phyloP scores from a whole-genome alignment of 2,113 vertebrate species.

The Syrmaticus mikado region DNA sequence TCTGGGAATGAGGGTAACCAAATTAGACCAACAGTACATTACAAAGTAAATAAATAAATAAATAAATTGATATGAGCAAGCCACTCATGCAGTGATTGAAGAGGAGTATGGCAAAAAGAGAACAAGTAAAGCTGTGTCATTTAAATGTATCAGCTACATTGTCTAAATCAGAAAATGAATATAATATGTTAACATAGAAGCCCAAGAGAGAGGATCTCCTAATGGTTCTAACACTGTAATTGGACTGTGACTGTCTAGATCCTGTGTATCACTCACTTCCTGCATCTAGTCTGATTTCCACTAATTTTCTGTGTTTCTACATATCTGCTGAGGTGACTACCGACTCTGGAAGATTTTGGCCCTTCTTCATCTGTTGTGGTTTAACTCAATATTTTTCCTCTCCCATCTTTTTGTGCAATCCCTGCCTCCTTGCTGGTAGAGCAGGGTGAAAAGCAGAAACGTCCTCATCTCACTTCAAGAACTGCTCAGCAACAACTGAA shows the following conservation, averaged over 20 bases:
- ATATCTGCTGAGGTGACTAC: background rate
- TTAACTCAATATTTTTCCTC: background rate
- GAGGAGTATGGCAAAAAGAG: background rate
- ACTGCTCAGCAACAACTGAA: background rate
- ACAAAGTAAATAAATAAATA: background rate
- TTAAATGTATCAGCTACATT: background rate
- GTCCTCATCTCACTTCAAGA: background rate
- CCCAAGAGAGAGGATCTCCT: fast-evolving
- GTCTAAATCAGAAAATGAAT: background rate
- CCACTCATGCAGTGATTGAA: background rate
- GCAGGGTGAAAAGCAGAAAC: background rate
- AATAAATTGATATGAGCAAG: background rate
- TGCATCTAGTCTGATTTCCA: background rate
- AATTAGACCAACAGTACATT: background rate
- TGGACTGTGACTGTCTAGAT: background rate
- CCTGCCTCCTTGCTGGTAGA: background rate
- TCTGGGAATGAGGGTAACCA: background rate
- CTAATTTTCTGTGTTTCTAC: background rate
- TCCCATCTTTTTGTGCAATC: background rate
- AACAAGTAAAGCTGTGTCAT: background rate
- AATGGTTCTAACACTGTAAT: background rate
- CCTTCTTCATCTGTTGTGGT: background rate
- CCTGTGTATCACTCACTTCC: background rate
- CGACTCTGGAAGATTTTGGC: background rate
- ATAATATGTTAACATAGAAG: background rate